Conservation (phyloP, 2,888 invertebrate species). For the Mesoligia furuncula region DNA sequence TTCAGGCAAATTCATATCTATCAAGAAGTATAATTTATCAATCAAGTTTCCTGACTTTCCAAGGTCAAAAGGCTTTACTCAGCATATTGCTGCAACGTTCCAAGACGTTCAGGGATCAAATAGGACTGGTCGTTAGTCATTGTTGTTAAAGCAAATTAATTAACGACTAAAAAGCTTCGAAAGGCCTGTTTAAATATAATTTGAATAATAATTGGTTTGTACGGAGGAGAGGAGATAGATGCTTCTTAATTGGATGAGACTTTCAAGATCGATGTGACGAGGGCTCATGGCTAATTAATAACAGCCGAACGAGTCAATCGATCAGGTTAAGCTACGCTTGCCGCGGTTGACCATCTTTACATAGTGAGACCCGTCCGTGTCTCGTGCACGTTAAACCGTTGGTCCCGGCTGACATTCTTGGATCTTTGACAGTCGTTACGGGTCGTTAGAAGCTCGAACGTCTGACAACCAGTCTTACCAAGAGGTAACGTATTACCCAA, state of each 20-base stretch:
- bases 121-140: slow-evolving; percentile 46
- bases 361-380: background rate
- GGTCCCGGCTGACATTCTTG: background rate
- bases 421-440: background rate
- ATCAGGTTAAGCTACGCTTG: background rate
- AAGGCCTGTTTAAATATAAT: slow-evolving; percentile 64
- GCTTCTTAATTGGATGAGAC: slow-evolving; percentile 15
- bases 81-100: slow-evolving; percentile 22
- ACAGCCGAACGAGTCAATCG: background rate
- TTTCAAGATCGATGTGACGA: background rate
- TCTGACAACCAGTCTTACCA: background rate
- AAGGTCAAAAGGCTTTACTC: slow-evolving; percentile 1
- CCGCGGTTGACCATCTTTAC: background rate
- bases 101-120: slow-evolving; percentile 36
- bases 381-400: background rate
- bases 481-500: background rate
- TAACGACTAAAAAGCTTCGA: slow-evolving; percentile 59
- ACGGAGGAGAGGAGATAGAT: slow-evolving; percentile 16
- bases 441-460: background rate
- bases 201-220: slow-evolving; percentile 64
- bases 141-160: slow-evolving; percentile 70
- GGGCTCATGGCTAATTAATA: background rate
- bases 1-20: background rate
- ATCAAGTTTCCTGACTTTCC: slow-evolving; percentile 3
- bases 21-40: background rate